Conservation (phyloP, 2,888 invertebrate genomes). For the Ctena decussata region DNA sequence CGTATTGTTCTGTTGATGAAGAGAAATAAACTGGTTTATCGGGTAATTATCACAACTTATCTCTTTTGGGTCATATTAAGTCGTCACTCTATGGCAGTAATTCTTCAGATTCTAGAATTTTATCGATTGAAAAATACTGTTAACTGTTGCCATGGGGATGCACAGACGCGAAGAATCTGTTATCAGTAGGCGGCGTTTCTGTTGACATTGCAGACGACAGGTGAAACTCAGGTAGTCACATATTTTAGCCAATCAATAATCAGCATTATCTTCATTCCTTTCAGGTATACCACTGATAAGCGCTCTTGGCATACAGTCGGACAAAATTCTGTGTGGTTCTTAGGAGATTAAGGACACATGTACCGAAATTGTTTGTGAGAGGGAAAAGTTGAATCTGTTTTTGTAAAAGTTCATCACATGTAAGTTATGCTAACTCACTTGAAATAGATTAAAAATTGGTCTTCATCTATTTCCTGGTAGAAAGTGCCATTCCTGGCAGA, state of each 20-base stretch:
- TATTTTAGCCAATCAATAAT: constrained; percentile 8
- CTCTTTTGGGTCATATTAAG: too few species aligned
- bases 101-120: too few species aligned
- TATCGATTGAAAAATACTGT: not conserved
- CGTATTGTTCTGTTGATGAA: too few species aligned
- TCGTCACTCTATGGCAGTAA: too few species aligned
- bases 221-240: constrained; percentile 5
- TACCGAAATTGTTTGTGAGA: too few species aligned
- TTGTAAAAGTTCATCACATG: not conserved
- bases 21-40: too few species aligned
- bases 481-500: too few species aligned
- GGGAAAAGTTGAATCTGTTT: not conserved
- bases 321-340: not conserved
- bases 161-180: not conserved
- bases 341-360: not conserved
- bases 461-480: too few species aligned
- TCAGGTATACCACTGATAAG: too few species aligned
- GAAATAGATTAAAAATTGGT: too few species aligned
- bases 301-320: too few species aligned
- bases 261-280: not conserved
- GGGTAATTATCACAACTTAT: too few species aligned
- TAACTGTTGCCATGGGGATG: not conserved
- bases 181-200: not conserved
- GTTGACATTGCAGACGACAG: constrained; percentile 1
- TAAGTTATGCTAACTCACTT: not conserved